phyloP scores from a whole-genome alignment of 1,140 invertebrate genomes.

The Eumaeus atala region DNA sequence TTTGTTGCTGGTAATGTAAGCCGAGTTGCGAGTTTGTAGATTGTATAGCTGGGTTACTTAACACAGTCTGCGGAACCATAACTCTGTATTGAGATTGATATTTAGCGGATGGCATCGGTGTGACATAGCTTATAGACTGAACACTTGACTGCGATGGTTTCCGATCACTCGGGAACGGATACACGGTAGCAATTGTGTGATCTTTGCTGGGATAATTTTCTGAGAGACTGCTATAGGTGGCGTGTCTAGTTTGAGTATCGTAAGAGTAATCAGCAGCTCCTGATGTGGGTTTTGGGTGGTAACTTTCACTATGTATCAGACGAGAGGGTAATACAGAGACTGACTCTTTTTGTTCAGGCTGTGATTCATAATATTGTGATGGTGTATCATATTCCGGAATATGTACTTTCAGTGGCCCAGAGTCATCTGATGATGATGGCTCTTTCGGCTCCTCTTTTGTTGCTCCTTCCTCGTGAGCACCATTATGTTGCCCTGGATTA shows the following conservation, averaged over 20 bases:
- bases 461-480: conserved; percentile 5
- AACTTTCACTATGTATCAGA: conserved; percentile 35
- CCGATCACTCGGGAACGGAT: conserved; percentile 32
- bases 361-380: conserved; percentile 31
- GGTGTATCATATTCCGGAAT: conserved; percentile 24
- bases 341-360: conserved; percentile 30
- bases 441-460: conserved; percentile 26
- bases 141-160: conserved; percentile 32
- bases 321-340: conserved; percentile 38
- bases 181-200: conserved; percentile 61
- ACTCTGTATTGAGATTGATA: conserved; percentile 53
- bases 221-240: conserved; percentile 31
- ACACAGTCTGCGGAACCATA: conserved; percentile 57
- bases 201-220: conserved; percentile 62
- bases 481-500: background rate
- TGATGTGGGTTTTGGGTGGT: conserved; percentile 29
- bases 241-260: conserved; percentile 33
- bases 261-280: conserved; percentile 40
- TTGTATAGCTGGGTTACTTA: conserved; percentile 40
- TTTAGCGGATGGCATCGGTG: conserved; percentile 52
- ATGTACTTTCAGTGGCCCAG: conserved; percentile 19
- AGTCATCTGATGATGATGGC: conserved; percentile 19
- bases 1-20: conserved; percentile 36
- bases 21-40: conserved; percentile 33
- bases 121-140: conserved; percentile 58